Evolutionary conservation across 2,888 invertebrate genomes (phyloP).

Genomic region (Ectobius pallidus): DNA sequence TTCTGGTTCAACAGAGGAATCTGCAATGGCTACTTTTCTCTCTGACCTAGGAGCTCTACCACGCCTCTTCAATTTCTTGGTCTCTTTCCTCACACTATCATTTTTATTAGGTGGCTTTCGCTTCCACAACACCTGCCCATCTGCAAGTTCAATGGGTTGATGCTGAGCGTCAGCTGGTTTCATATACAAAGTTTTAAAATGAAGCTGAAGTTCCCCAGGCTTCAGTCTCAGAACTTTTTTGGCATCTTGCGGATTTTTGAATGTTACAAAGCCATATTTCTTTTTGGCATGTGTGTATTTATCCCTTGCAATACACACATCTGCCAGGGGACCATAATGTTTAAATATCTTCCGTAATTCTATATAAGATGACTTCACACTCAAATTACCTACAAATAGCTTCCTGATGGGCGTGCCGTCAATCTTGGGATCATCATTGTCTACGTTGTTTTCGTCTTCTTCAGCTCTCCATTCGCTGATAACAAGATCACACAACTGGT

Average conservation of each 20-base stretch:
- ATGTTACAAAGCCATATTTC: conserved; percentile 64
- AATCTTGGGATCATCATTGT: no score
- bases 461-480: no score
- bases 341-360: conserved; percentile 62
- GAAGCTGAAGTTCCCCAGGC: conserved; percentile 48
- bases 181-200: conserved; percentile 55
- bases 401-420: conserved; percentile 66
- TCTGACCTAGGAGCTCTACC: neutral
- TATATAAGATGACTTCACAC: conserved; percentile 60
- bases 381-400: conserved; percentile 60
- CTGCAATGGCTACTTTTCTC: no score
- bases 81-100: no score
- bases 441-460: no score
- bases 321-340: conserved; percentile 60
- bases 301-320: neutral
- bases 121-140: conserved; percentile 31
- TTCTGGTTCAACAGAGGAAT: no score
- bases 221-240: neutral
- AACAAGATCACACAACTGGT: no score
- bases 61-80: conserved; percentile 45
- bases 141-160: conserved; percentile 55
- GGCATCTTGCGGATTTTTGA: conserved; percentile 59
- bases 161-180: conserved; percentile 68
- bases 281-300: conserved; percentile 58
- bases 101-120: no score